A percentile compares a stretch with the other conserved stretches of the same genome.
These are phyloP conservation scores for Leptogaster cylindrica DNA, from an alignment of 2,888 invertebrate species.

Conservation along the genomic window DNA sequence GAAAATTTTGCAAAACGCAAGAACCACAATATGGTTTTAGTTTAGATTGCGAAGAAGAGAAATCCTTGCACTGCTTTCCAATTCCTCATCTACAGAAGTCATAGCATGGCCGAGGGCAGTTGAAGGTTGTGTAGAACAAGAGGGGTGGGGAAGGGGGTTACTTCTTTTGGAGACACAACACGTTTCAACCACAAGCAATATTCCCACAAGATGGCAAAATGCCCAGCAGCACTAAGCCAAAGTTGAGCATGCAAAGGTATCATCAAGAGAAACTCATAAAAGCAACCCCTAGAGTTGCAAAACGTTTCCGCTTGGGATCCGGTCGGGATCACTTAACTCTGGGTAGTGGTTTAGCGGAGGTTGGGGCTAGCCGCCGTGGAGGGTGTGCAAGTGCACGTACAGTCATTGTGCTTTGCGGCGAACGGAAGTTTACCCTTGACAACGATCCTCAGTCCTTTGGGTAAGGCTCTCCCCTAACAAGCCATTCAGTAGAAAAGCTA, in stretches of 20 bases:
- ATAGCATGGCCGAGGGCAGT: slow-evolving; percentile 1
- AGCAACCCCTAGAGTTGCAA: neutral
- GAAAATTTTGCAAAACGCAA: neutral
- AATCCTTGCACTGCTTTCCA: no score
- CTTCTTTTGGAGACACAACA: slow-evolving; percentile 11
- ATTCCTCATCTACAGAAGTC: no score
- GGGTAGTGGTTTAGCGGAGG: no score
- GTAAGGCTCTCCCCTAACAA: neutral
- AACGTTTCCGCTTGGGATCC: neutral
- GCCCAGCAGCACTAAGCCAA: neutral
- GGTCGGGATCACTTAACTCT: slow-evolving; percentile 20
- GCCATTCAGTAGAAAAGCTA: neutral
- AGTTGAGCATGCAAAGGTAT: slow-evolving; percentile 23
- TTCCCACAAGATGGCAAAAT: slow-evolving; percentile 24
- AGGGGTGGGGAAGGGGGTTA: neutral
- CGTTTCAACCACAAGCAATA: slow-evolving; percentile 22
- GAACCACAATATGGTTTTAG: neutral
- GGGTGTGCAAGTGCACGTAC: neutral
- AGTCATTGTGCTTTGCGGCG: slow-evolving; percentile 19
- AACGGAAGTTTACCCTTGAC: slow-evolving; percentile 37
- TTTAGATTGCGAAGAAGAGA: neutral
- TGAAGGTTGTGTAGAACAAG: neutral
- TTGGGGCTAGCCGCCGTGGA: no score
- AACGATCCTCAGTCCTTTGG: slow-evolving; percentile 21
- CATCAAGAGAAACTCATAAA: slow-evolving; percentile 19